Evolutionary conservation across 2,797 vertebrate genomes (phyloP).

Genomic region (Pantherophis alleghaniensis): DNA sequence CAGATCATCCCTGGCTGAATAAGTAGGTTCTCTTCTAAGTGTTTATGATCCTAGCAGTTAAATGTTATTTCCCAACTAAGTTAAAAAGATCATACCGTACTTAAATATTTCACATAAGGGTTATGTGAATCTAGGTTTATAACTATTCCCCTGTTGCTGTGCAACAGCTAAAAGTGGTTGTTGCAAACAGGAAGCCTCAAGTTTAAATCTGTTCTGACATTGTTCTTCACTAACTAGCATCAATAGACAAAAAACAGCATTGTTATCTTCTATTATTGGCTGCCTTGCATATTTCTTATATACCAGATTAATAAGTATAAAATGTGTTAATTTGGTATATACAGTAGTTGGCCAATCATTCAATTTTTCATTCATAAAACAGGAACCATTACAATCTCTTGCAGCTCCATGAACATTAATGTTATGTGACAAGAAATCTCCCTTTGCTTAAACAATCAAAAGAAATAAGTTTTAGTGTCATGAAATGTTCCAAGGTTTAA

Average conservation of each 20-base stretch:
- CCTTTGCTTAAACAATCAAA: slow-evolving; percentile 39
- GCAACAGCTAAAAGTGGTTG: background rate
- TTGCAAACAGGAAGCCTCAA: background rate
- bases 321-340: background rate
- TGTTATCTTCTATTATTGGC: background rate
- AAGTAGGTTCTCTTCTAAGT: background rate
- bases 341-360: background rate
- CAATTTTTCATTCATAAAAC: background rate
- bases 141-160: background rate
- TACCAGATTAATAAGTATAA: background rate
- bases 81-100: background rate
- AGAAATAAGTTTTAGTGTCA: slow-evolving; percentile 11
- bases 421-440: slow-evolving; percentile 36
- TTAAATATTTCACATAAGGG: background rate
- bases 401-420: slow-evolving; percentile 40
- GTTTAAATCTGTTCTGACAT: background rate
- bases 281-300: background rate
- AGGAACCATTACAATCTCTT: slow-evolving; percentile 16
- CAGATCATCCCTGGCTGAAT: background rate
- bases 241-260: background rate
- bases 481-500: background rate
- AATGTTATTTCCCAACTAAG: background rate
- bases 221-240: background rate
- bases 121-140: background rate
- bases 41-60: background rate